These are phyloP conservation scores for Nycticebus coucang DNA, from an alignment of 2,113 vertebrate genomes.

Conservation along the genomic window DNA sequence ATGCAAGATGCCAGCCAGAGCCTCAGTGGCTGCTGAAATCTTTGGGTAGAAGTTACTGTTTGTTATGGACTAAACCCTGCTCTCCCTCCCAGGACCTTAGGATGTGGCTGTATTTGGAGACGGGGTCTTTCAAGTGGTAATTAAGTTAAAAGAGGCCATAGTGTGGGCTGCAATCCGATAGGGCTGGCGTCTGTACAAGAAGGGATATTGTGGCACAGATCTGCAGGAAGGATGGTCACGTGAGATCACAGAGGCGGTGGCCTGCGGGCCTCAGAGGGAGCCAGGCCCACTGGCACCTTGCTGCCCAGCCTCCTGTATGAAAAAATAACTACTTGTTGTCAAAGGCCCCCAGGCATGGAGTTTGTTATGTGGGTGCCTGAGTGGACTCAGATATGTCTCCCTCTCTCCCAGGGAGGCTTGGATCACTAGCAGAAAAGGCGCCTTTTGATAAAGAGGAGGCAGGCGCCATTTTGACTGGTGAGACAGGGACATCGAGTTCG, in stretches of 20 bases:
- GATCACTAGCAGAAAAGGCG: accelerated
- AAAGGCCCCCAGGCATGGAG: accelerated
- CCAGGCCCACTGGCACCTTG: accelerated
- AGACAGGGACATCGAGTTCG: accelerated
- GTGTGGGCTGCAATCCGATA: too few species aligned
- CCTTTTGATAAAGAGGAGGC: too few species aligned
- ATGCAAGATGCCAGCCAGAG: accelerated
- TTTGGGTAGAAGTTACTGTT: neutral
- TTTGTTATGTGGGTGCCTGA: neutral
- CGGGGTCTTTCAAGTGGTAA: neutral
- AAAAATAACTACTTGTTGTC: neutral
- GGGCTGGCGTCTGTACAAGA: neutral
- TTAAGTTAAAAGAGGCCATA: neutral
- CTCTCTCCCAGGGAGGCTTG: accelerated
- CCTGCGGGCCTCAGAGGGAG: too few species aligned
- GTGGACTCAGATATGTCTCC: neutral
- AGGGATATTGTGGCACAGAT: too few species aligned
- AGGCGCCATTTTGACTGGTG: neutral
- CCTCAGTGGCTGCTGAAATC: accelerated
- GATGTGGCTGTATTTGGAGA: neutral
- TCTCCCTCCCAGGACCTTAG: neutral
- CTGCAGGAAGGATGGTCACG: neutral
- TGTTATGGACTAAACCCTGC: too few species aligned
- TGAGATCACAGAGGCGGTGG: accelerated
- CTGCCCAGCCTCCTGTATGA: neutral